A percentile compares a stretch with the other conserved stretches of the same genome.
Evolutionary conservation across 2,113 vertebrate species (phyloP).

Genomic region (Pelecanoides urinatrix): DNA sequence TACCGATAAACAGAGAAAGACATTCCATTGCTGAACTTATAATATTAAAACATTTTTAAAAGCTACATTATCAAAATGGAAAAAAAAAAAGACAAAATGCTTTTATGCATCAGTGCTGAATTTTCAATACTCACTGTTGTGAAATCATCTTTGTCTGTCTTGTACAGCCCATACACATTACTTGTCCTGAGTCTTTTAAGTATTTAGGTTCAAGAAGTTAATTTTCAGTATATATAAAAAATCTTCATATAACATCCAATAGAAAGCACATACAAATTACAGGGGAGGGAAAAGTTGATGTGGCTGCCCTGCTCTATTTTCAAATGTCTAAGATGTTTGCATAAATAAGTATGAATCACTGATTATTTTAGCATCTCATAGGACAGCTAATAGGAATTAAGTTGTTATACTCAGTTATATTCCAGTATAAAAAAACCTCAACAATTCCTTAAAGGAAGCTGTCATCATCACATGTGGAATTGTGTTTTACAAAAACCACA

Average conservation of each 20-base stretch:
- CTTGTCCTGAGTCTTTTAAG: not conserved
- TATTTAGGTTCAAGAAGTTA: not conserved
- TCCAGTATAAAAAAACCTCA: not conserved
- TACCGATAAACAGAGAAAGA: not conserved
- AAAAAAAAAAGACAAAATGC: not conserved
- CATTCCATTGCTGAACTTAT: not conserved
- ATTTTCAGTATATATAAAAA: not conserved
- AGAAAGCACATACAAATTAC: not conserved
- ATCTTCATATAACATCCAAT: not conserved
- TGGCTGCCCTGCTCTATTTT: not conserved
- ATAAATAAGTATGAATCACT: not conserved
- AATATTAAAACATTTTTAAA: not conserved
- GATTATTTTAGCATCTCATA: not conserved
- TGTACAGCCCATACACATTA: not conserved
- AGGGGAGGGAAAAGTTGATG: not conserved
- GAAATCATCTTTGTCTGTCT: not conserved
- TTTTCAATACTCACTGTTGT: not conserved
- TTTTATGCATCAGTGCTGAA: not conserved
- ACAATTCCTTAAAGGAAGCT: not conserved
- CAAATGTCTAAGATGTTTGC: not conserved
- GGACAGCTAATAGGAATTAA: not conserved
- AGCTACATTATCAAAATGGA: not conserved
- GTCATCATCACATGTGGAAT: not conserved
- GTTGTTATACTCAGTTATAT: not conserved
- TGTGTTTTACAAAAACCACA: not conserved